Percentiles rank a stretch among this genome's conserved stretches.
Evolutionary conservation across 2,113 vertebrate genomes (phyloP).

Genomic region (Cavia aperea): DNA sequence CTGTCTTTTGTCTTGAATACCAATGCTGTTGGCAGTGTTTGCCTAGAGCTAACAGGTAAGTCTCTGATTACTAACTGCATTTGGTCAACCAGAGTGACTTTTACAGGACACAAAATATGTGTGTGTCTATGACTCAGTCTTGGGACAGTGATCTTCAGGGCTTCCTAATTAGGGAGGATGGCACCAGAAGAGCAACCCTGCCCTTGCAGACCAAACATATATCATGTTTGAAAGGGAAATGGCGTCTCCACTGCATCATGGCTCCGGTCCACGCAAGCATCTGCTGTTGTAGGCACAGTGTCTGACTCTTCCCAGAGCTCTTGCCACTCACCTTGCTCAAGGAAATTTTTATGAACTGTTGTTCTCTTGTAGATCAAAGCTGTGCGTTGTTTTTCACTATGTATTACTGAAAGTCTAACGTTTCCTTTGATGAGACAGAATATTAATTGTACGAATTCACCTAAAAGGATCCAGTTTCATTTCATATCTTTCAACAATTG

Average conservation of each 20-base stretch:
- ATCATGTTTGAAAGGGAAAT: constrained; percentile 53
- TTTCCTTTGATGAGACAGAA: constrained; percentile 25
- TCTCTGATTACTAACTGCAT: constrained; percentile 69
- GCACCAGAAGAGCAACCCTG: constrained; percentile 63
- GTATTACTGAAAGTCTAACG: background rate
- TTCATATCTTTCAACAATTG: constrained; percentile 4
- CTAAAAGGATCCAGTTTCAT: background rate
- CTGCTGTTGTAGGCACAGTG: constrained; percentile 22
- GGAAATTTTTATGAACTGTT: background rate
- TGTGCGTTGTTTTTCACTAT: background rate
- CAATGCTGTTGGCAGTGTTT: constrained; percentile 68
- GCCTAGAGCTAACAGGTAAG: constrained; percentile 68
- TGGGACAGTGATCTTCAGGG: constrained; percentile 72
- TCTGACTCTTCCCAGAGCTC: constrained; percentile 5
- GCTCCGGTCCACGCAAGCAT: background rate
- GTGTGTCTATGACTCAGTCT: constrained; percentile 69
- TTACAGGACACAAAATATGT: constrained; percentile 65
- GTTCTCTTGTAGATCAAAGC: constrained; percentile 12
- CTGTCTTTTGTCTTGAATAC: constrained; percentile 77
- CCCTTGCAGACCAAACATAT: constrained; percentile 67
- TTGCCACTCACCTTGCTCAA: background rate
- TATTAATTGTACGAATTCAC: constrained; percentile 1
- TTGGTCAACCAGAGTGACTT: constrained; percentile 65
- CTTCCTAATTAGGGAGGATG: constrained; percentile 74
- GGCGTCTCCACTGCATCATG: constrained; percentile 42